These are phyloP conservation scores for Tupiocoris notatus DNA, from an alignment of 2,888 invertebrate genomes.

Conservation along the genomic window DNA sequence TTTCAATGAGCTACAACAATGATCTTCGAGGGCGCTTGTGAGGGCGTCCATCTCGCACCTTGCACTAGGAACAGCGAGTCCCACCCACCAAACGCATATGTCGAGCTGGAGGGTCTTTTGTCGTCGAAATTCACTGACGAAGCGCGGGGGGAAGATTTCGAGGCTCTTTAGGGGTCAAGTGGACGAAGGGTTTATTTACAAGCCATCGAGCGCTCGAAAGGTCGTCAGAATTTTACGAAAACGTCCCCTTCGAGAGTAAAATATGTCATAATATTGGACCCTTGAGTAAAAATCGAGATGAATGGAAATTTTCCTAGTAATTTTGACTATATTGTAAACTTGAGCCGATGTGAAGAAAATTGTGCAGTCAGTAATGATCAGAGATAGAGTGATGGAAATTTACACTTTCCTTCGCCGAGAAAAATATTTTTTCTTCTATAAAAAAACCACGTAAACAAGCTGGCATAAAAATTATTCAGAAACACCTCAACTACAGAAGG, in stretches of 20 bases:
- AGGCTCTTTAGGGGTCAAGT: constrained; percentile 6
- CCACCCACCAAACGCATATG: neutral
- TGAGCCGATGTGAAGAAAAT: too few relatives aligned
- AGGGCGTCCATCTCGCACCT: constrained; percentile 7
- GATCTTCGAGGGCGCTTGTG: neutral
- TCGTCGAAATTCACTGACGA: neutral
- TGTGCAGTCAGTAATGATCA: too few relatives aligned
- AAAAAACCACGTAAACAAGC: too few relatives aligned
- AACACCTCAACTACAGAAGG: too few relatives aligned
- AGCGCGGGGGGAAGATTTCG: neutral
- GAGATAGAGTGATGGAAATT: too few relatives aligned
- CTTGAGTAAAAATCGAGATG: too few relatives aligned
- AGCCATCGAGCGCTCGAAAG: constrained; percentile 12
- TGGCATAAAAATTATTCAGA: too few relatives aligned
- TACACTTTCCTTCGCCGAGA: too few relatives aligned
- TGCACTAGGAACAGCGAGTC: neutral
- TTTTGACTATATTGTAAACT: too few relatives aligned
- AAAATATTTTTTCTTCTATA: too few relatives aligned
- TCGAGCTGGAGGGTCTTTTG: neutral
- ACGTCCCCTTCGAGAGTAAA: neutral
- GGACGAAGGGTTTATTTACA: constrained; percentile 6
- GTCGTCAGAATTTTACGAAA: neutral
- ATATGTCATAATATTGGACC: constrained; percentile 12
- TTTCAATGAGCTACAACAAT: constrained; percentile 25
- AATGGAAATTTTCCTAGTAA: too few relatives aligned